Conservation (phyloP, 2,113 vertebrate genomes). For the Embiotoca jacksoni region DNA sequence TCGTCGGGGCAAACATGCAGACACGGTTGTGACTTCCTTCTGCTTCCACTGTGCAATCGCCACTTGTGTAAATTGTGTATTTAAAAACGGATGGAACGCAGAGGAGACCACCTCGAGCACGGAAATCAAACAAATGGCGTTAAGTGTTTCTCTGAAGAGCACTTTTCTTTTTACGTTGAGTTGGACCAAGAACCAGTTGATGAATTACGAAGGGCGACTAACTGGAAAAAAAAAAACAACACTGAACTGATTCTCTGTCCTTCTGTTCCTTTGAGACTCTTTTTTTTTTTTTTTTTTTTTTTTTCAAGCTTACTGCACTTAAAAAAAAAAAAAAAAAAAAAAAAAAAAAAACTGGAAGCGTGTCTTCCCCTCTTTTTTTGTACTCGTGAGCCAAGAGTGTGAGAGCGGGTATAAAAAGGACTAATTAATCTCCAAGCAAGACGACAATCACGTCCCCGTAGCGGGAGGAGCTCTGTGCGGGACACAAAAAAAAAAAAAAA, state of each 20-base stretch:
- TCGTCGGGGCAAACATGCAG: constrained; percentile 51
- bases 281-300: constrained; percentile 51
- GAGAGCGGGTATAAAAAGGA: constrained; percentile 62
- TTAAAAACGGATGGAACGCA: constrained; percentile 57
- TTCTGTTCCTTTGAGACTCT: constrained; percentile 54
- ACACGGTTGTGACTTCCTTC: constrained; percentile 56
- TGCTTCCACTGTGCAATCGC: constrained; percentile 72
- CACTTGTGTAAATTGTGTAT: constrained; percentile 79
- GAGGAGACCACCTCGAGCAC: constrained; percentile 65
- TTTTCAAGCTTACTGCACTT: constrained; percentile 76
- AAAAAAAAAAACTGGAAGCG: constrained; percentile 58
- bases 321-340: constrained; percentile 7
- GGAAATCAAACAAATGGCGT: constrained; percentile 58
- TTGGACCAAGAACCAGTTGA: constrained; percentile 57
- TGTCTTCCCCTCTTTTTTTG: constrained; percentile 69
- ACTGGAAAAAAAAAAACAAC: constrained; percentile 46
- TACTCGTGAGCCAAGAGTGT: constrained; percentile 76
- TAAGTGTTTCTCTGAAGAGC: constrained; percentile 46
- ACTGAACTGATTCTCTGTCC: constrained; percentile 38
- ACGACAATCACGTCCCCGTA: constrained; percentile 84
- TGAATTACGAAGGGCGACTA: constrained; percentile 27
- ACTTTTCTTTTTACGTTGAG: constrained; percentile 55
- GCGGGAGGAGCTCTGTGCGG: constrained; percentile 51
- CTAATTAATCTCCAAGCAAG: constrained; percentile 78
- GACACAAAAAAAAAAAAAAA: constrained; percentile 21